Percentiles rank a stretch among this genome's conserved stretches.
phyloP scores from a whole-genome alignment of 2,797 vertebrate genomes.

The Muraenolepis orangiensis region DNA sequence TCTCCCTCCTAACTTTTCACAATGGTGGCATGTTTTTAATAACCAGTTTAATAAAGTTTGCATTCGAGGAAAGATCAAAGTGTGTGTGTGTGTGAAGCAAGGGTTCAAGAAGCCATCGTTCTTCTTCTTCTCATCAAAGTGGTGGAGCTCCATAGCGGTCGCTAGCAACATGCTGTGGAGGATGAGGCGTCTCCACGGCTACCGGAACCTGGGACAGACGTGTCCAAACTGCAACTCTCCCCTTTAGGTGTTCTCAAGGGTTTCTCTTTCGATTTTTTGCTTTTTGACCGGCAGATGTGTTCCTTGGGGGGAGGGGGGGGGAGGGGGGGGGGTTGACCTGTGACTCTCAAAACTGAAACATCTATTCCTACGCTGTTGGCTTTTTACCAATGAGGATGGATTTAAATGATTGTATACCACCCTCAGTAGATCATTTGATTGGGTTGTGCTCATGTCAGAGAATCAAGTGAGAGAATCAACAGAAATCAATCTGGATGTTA shows the following conservation, averaged over 20 bases:
- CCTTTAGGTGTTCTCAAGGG: neutral
- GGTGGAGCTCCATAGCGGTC: neutral
- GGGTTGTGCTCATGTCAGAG: neutral
- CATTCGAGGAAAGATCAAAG: neutral
- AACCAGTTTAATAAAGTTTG: neutral
- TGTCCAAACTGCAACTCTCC: neutral
- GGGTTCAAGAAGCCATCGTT: neutral
- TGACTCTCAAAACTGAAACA: too few relatives aligned
- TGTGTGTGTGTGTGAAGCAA: neutral
- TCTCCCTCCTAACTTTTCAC: neutral
- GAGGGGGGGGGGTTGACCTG: too few relatives aligned
- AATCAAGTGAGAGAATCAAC: neutral
- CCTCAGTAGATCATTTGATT: neutral
- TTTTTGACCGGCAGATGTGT: neutral
- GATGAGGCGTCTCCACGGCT: neutral
- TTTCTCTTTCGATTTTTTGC: neutral
- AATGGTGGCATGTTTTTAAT: constrained; percentile 15
- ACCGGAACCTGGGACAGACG: neutral
- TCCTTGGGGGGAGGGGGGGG: too few relatives aligned
- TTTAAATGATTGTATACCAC: neutral
- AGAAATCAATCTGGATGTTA: neutral
- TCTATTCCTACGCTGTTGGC: neutral
- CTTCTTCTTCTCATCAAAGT: neutral
- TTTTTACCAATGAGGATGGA: neutral
- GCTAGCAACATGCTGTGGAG: neutral